Evolutionary conservation across 2,888 invertebrate species (phyloP).

Genomic region (Operophtera brumata): DNA sequence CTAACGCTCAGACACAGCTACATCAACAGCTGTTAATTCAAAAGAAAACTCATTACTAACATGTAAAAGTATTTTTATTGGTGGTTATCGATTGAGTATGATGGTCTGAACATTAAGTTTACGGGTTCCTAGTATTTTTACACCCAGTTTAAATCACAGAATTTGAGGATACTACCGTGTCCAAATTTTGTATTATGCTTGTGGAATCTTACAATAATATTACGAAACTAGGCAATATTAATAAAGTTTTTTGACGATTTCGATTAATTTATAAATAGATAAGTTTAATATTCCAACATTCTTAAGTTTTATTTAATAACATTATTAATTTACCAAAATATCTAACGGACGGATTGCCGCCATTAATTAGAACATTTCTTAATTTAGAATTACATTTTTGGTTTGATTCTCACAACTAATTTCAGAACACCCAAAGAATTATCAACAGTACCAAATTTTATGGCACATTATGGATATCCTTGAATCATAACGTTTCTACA

Average conservation of each 20-base stretch:
- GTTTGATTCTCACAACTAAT: conserved; percentile 23
- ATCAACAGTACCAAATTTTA: conserved; percentile 22
- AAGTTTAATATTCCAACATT: background rate
- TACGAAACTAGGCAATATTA: background rate
- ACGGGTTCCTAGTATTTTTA: no score
- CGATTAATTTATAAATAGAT: background rate
- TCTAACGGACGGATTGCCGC: conserved; percentile 6
- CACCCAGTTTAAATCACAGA: conserved; percentile 48
- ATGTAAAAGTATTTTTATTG: no score
- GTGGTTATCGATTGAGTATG: no score
- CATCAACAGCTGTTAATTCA: no score
- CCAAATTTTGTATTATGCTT: conserved; percentile 16
- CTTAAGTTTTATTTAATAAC: background rate
- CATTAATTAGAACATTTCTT: background rate
- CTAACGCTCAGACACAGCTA: no score
- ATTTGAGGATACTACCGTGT: conserved; percentile 44
- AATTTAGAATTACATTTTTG: conserved; percentile 28
- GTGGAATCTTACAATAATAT: background rate
- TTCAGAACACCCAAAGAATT: conserved; percentile 26
- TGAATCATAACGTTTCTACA: background rate
- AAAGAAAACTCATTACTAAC: no score
- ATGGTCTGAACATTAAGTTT: no score
- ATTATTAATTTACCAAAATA: background rate
- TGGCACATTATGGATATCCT: conserved; percentile 12
- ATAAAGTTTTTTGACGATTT: background rate